A percentile compares a stretch with the other conserved stretches of the same genome.
phyloP scores from a whole-genome alignment of 2,797 vertebrate genomes.

The Chiloscyllium punctatum region DNA sequence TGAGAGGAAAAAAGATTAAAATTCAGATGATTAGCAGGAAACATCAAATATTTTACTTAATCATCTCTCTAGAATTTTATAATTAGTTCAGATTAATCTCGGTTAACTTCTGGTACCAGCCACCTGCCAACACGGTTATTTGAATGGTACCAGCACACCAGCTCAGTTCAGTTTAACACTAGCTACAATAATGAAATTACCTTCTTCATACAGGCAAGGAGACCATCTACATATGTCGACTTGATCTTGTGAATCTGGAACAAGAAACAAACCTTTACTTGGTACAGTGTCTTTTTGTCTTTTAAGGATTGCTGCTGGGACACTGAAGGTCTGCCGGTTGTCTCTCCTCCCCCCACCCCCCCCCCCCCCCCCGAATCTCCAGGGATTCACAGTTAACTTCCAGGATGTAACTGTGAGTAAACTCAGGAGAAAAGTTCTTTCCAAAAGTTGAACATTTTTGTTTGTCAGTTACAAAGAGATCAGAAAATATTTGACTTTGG shows the following conservation, averaged over 20 bases:
- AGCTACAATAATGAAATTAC: conserved; percentile 52
- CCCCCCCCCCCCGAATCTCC: not conserved
- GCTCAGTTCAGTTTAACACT: not conserved
- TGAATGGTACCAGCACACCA: not conserved
- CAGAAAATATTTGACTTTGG: no score
- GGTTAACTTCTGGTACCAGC: not conserved
- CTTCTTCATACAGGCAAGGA: conserved; percentile 68
- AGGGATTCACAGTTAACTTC: not conserved
- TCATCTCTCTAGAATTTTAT: not conserved
- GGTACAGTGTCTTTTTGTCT: not conserved
- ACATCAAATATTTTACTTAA: not conserved
- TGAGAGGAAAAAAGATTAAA: not conserved
- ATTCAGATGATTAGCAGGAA: not conserved
- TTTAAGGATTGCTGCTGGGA: not conserved
- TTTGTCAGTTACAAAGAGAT: no score
- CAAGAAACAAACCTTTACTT: not conserved
- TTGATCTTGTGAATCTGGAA: conserved; percentile 83
- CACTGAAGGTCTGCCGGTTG: not conserved
- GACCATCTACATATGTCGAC: conserved; percentile 81
- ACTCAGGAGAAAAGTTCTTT: not conserved
- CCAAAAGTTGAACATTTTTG: no score
- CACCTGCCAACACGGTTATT: not conserved
- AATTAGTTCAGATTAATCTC: not conserved
- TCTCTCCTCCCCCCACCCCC: no score
- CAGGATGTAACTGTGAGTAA: not conserved